Evolutionary conservation across 2,113 vertebrate species (phyloP), one percentile per base, ranked within the genome.

Genomic region (Empidonax alnorum): DNA sequence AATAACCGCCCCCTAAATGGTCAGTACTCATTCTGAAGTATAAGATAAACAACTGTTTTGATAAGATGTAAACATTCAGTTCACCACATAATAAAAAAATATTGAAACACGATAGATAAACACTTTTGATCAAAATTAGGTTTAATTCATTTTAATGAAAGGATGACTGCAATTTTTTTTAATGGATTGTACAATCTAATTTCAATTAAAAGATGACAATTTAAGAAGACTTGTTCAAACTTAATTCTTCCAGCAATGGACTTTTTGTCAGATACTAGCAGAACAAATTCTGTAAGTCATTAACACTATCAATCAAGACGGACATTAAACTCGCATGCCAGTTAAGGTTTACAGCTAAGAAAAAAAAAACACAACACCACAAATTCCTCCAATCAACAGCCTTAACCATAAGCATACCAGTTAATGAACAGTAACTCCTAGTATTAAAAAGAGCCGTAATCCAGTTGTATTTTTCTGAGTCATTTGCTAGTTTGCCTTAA

Each of bases 391-490:
- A 14, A 22, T 6, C 17, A 30, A 21, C 14, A 53, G 37, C n/a
- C 13, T 66, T 58, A 80, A 35, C 42, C 27, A 49, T 17, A 79
- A 74, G 18, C 56, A 69, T 2, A 16, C 3, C 27, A 37, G 24
- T 18, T 30, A 85, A 5, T 37, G 58, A 67, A 58, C 8, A 80
- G 12, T 9, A 69, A 65, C 0, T 4, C 19, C 28, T 27, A 28
- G 12, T 33, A 69, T 28, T 35, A 61, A 67, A 66, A 7, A 37
- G 10, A 67, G 33, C 28, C 11, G 50, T 13, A 31, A 75, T 10
- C 35, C 0, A 0, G 55, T 35, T 19, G 7, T 9, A 39, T 25
- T 81, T 44, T 65, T 46, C 1, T 2, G 46, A 84, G 42, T 50
- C 0, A 71, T 58, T 44, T 67, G 14, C 2, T 39, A 39, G 17